Evolutionary conservation across 2,888 invertebrate genomes (phyloP).

Genomic region (Thelaira solivaga): DNA sequence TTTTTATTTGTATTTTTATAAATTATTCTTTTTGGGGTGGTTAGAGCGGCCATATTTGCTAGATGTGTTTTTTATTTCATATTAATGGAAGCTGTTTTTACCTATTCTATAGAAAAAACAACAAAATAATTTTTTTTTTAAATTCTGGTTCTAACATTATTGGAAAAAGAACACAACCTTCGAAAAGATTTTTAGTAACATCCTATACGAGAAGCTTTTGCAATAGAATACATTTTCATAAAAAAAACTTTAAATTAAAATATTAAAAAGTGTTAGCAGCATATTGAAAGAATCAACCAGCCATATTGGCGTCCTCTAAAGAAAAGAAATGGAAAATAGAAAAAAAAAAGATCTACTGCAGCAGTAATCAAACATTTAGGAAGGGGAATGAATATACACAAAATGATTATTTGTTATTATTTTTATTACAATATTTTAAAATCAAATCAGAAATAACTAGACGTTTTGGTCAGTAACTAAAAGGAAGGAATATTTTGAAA

Average conservation of each 20-base stretch:
- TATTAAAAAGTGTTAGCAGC: too few relatives aligned
- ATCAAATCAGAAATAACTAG: constrained; percentile 21
- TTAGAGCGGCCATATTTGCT: constrained; percentile 45
- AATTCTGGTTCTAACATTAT: too few relatives aligned
- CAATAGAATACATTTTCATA: background rate
- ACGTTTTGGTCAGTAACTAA: background rate
- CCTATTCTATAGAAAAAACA: too few relatives aligned
- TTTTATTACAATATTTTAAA: constrained; percentile 19
- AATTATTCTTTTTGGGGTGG: constrained; percentile 48
- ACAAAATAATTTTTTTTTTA: too few relatives aligned
- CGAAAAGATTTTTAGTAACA: background rate
- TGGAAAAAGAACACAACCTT: too few relatives aligned
- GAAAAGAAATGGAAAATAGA: background rate
- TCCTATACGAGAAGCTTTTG: background rate
- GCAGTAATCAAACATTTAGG: background rate
- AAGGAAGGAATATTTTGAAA: background rate
- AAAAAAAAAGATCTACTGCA: background rate
- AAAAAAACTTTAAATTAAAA: background rate
- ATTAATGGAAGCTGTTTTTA: background rate
- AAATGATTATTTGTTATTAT: constrained; percentile 45
- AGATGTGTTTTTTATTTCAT: background rate
- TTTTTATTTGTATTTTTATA: background rate
- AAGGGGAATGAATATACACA: background rate
- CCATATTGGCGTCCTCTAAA: constrained; percentile 43
- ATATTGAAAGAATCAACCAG: constrained; percentile 7